These are phyloP conservation scores for Leptobrachium leishanense DNA, from an alignment of 2,113 vertebrate genomes.

Conservation along the genomic window DNA sequence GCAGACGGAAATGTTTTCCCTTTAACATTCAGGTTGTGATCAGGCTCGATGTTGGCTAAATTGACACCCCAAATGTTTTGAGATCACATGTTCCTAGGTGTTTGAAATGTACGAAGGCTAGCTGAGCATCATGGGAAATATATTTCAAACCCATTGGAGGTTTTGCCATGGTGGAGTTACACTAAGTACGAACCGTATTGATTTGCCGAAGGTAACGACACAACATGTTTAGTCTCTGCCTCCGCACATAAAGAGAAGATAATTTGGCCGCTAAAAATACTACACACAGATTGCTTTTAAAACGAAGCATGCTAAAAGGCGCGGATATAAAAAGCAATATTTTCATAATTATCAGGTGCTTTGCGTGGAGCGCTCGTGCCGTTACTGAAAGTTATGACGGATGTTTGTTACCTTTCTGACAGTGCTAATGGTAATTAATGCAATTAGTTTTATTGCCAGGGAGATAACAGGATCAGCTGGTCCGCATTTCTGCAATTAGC, in stretches of 20 bases:
- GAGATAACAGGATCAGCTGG: slow-evolving; percentile 9
- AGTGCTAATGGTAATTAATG: slow-evolving; percentile 4
- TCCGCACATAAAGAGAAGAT: neutral
- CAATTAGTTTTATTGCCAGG: neutral
- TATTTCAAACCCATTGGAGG: no score
- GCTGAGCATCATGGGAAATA: no score
- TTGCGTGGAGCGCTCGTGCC: neutral
- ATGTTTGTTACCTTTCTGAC: slow-evolving; percentile 8
- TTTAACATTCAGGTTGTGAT: no score
- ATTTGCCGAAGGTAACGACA: no score
- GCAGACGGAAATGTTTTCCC: no score
- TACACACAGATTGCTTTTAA: neutral
- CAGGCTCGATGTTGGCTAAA: no score
- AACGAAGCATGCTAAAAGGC: neutral
- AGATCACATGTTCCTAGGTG: no score
- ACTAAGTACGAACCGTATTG: no score
- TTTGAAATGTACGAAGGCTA: no score
- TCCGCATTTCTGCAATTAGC: slow-evolving; percentile 1
- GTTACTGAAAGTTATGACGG: slow-evolving; percentile 5
- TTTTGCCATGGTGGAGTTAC: no score
- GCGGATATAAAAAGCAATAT: neutral
- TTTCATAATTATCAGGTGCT: slow-evolving; percentile 1
- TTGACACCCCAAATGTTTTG: no score
- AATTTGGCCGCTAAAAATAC: neutral
- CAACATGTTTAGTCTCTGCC: no score